phyloP scores from a whole-genome alignment of 2,113 vertebrate genomes.

The Oncorhynchus nerka region DNA sequence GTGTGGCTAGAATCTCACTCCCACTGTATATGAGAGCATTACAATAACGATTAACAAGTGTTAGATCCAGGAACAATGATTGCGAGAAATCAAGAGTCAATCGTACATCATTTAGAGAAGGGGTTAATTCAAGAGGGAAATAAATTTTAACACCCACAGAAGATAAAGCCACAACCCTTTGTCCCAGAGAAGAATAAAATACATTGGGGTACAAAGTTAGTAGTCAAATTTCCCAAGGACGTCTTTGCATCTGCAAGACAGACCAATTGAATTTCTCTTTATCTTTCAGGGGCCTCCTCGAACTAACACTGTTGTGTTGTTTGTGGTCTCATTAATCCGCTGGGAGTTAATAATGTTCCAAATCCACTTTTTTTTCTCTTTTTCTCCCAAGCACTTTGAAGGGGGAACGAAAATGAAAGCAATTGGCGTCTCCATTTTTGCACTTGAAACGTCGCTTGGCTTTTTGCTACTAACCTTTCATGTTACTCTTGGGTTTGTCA shows the following conservation, averaged over 20 bases:
- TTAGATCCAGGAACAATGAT: slow-evolving; percentile 86
- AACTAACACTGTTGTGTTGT: slow-evolving; percentile 76
- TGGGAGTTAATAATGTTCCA: slow-evolving; percentile 67
- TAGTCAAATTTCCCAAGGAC: slow-evolving; percentile 99
- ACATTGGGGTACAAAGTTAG: slow-evolving; percentile 95
- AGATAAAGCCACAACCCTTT: slow-evolving; percentile 79
- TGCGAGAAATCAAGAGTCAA: slow-evolving; percentile 42
- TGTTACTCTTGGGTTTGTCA: slow-evolving; percentile 99
- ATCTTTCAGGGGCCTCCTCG: slow-evolving; percentile 78
- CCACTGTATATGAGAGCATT: not conserved
- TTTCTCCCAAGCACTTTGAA: slow-evolving; percentile 37
- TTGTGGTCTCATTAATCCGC: slow-evolving; percentile 9
- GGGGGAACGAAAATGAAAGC: slow-evolving; percentile 55
- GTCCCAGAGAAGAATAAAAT: slow-evolving; percentile 84
- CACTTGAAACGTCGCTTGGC: slow-evolving; percentile 93
- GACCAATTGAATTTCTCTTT: slow-evolving; percentile 80
- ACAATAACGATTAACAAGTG: slow-evolving; percentile 67
- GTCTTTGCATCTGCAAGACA: slow-evolving; percentile 85
- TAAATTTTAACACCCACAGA: slow-evolving; percentile 62
- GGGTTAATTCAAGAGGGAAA: slow-evolving; percentile 74
- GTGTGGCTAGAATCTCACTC: slow-evolving; percentile 20
- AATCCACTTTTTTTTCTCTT: slow-evolving; percentile 71
- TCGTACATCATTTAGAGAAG: slow-evolving; percentile 71
- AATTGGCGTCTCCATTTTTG: slow-evolving; percentile 74
- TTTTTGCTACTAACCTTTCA: slow-evolving; percentile 99